Percentiles rank a stretch among this genome's conserved stretches.
These are phyloP conservation scores for Heteronetta atricapilla DNA, from an alignment of 2,113 vertebrate species.

Conservation along the genomic window DNA sequence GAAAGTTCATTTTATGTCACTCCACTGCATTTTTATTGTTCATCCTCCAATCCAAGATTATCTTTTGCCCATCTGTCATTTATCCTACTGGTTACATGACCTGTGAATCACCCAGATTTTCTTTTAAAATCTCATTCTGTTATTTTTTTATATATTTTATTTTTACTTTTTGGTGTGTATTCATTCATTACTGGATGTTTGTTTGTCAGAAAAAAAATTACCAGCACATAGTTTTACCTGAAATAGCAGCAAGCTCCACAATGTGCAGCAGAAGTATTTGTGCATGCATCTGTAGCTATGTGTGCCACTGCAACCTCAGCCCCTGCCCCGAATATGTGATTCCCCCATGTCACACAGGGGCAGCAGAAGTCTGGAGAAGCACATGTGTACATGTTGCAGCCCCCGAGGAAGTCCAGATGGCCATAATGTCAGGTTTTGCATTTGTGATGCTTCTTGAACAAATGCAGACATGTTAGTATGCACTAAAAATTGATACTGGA, in stretches of 20 bases:
- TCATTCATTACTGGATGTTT: not conserved
- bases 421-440: not conserved
- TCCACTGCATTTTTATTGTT: slow-evolving; percentile 19
- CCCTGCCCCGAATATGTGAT: not conserved
- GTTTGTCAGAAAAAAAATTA: not conserved
- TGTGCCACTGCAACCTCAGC: not conserved
- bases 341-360: not conserved
- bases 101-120: slow-evolving; percentile 38
- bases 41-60: slow-evolving; percentile 56
- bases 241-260: not conserved
- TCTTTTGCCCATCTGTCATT: slow-evolving; percentile 65
- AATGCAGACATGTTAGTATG: not conserved
- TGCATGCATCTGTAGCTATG: not conserved
- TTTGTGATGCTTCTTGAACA: not conserved
- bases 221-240: not conserved
- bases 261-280: not conserved
- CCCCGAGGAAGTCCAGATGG: not conserved
- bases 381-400: rapidly evolving
- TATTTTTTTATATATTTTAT: no score
- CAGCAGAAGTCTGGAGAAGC: not conserved
- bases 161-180: not conserved
- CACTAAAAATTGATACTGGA: not conserved
- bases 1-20: slow-evolving; percentile 27
- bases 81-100: slow-evolving; percentile 38
- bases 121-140: slow-evolving; percentile 20